Evolutionary conservation across 2,888 invertebrate species (phyloP).

Genomic region (Cataglyphis livida): DNA sequence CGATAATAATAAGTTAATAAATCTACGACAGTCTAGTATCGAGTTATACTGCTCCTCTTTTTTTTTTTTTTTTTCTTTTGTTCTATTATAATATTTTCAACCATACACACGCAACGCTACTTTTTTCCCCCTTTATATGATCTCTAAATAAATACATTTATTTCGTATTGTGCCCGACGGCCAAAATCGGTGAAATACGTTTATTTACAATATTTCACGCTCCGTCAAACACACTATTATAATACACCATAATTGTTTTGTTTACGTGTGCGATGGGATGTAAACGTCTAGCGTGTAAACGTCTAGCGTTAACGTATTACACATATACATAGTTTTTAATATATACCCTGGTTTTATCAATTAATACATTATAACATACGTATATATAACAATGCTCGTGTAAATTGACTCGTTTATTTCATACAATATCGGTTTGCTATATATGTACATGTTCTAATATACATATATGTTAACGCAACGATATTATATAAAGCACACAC

Average conservation of each 20-base stretch:
- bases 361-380: constrained; percentile 67
- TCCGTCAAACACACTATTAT: constrained; percentile 46
- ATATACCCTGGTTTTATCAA: constrained; percentile 79
- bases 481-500: constrained; percentile 5
- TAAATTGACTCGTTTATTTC: constrained; percentile 47
- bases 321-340: constrained; percentile 60
- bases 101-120: constrained; percentile 45
- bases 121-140: constrained; percentile 5
- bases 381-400: constrained; percentile 65
- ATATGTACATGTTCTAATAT: not conserved
- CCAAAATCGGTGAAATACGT: constrained; percentile 45
- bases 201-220: constrained; percentile 66
- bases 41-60: constrained; percentile 51
- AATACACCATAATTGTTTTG: constrained; percentile 57
- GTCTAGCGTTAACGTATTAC: constrained; percentile 59
- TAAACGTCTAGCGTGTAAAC: not conserved
- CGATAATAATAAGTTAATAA: constrained; percentile 69
- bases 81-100: not conserved
- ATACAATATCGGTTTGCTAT: constrained; percentile 11
- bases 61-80: constrained; percentile 6
- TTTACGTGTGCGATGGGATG: constrained; percentile 36
- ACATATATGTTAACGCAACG: not conserved
- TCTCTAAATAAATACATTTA: constrained; percentile 51
- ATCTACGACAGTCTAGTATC: constrained; percentile 71
- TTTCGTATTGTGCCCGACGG: constrained; percentile 31